Base-by-base conservation (phyloP, 2,113 vertebrate genomes). In the Microcebus ravelobensis region DNA sequence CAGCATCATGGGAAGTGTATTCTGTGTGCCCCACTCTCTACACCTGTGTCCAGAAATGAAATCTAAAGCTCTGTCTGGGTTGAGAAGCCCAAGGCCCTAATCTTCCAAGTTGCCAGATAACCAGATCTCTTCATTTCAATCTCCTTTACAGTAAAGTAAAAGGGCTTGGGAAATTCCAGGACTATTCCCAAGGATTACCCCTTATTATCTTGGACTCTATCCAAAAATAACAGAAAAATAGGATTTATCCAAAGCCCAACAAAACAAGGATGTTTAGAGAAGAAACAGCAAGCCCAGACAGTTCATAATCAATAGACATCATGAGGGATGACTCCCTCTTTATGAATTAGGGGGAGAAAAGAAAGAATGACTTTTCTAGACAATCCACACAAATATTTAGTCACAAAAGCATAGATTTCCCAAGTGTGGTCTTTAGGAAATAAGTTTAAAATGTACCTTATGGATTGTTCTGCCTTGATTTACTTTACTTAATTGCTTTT, bases 221-320 rank as follows among this genome's bases (percentile, higher is more conserved):
- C 79, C 55, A 76, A 39, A 92, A 94, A 95, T 59, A 97, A 91
- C 34, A 98, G 85, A 79, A 42, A 73, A 52, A 89, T 93, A 87
- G 20, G 89, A 25, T 77, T 57, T 82, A 36, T 15, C 88, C 94
- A 94, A 95, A 79, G 67, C 39, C 55, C 8, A 27, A 63, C 84
- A 87, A 87, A 97, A 63, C 48, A 73, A 48, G 42, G 95, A 34
- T 18, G 29, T 52, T 59, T 89, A 1, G 11, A 87, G 74, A 6
- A 85, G 57, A 93, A 21, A 17, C 18, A 96, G 74, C 71, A 96
- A 65, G 2, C 2, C 29, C 87, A 23, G 0, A 0, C 93, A 96
- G 96, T 25, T 34, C 50, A 42, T 34, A 48, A 34, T 96, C 31
- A 91, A 4, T 59, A 65, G 83, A 55, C 52, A 34, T 25, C 36